Evolutionary conservation across 2,113 vertebrate genomes (phyloP).

Genomic region (Ascaphus truei): DNA sequence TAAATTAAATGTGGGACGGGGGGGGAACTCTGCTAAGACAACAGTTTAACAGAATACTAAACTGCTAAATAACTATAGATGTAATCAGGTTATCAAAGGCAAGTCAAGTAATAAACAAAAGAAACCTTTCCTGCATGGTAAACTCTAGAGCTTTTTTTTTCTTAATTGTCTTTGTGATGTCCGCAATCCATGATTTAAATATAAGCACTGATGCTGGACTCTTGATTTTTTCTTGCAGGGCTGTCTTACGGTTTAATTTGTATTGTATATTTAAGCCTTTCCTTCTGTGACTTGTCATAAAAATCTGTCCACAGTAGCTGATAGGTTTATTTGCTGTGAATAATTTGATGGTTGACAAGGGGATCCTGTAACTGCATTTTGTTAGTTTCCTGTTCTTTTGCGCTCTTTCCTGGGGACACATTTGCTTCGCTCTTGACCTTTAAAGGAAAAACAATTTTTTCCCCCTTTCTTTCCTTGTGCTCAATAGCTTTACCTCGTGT

Average conservation of each 20-base stretch:
- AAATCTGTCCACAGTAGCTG: slow-evolving; percentile 55
- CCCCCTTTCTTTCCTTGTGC: slow-evolving; percentile 41
- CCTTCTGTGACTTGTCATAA: slow-evolving; percentile 48
- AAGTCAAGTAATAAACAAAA: slow-evolving; percentile 72
- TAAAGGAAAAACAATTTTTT: slow-evolving; percentile 41
- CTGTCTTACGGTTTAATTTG: slow-evolving; percentile 69
- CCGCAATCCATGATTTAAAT: slow-evolving; percentile 63
- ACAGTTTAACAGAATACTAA: slow-evolving; percentile 81
- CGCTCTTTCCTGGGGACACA: slow-evolving; percentile 53
- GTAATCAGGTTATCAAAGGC: slow-evolving; percentile 81
- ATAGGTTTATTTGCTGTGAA: slow-evolving; percentile 59
- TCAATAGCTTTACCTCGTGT: slow-evolving; percentile 54
- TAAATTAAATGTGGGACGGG: slow-evolving; percentile 63
- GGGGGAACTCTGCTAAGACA: slow-evolving; percentile 62
- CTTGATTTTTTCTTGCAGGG: slow-evolving; percentile 65
- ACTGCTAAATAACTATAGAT: slow-evolving; percentile 77
- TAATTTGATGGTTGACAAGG: slow-evolving; percentile 47
- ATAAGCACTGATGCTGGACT: slow-evolving; percentile 68
- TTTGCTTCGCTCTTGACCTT: slow-evolving; percentile 48
- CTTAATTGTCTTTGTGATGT: slow-evolving; percentile 69
- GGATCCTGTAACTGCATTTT: slow-evolving; percentile 44
- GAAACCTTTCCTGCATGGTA: slow-evolving; percentile 74
- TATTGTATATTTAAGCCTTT: slow-evolving; percentile 56
- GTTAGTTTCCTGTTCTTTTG: slow-evolving; percentile 53
- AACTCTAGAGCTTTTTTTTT: slow-evolving; percentile 68